Base-by-base conservation (phyloP, 2,797 vertebrate species). In the Selene dorsalis region DNA sequence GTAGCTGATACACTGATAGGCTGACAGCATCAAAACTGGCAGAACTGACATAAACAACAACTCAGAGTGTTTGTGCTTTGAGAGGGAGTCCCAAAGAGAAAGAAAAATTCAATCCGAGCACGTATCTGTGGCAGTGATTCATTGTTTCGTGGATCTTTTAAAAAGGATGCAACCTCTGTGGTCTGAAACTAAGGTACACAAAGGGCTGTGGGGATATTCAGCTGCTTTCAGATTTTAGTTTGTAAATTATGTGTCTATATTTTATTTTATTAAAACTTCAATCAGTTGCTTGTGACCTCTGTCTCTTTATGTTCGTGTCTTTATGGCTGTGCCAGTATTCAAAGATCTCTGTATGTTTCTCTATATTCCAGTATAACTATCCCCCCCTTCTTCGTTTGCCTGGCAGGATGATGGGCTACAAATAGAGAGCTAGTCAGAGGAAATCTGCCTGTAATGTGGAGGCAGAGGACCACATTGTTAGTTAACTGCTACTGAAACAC, bases 381-480 rank as follows among this genome's bases (percentile, higher is more conserved):
- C n/a, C 56, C 6, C 45, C 3, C 14, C 22, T 50, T 57, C 78
- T 28, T 60, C 45, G 17, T 35, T 63, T 64, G 71, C 76, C 60
- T 77, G 50, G 60, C 52, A 79, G 69, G 66, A 55, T 14, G 50
- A 71, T 43, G 55, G 70, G 69, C 84, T 80, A 77, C 87, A 90
- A 88, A 90, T 87, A 89, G 79, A 87, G 73, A 77, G 67, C 59
- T 50, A 79, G 74, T 83, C 68, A 74, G 67, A 84, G 73, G 57
- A 73, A 60, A 83, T 66, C 28, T 48, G 58, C 30, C 64, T 59
- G 69, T 50, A 68, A 70, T 80, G 82, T 85, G 89, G 83, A 90
- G 87, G 87, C 77, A 84, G 61, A 85, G 68, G 35, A 82, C 50
- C 53, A 78, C 73, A 73, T 69, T 85, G 80, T 87, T 83, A 86